Percentiles rank a stretch among this genome's conserved stretches.
Conservation (phyloP, 2,888 invertebrate species). For the Nemotelus nigrinus region DNA sequence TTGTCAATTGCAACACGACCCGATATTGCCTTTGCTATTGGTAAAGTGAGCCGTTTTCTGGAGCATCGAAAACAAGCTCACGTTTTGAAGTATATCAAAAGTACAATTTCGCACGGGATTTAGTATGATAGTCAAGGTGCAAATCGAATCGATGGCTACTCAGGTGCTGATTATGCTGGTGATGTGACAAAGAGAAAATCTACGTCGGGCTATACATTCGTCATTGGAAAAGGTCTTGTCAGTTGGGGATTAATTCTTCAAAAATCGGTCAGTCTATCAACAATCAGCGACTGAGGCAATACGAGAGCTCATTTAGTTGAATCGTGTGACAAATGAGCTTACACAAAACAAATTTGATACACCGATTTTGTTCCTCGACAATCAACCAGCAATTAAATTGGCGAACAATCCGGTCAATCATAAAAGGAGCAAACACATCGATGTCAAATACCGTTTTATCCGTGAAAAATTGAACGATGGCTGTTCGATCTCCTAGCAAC, state of each 20-base stretch:
- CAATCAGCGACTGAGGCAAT: slow-evolving; percentile 54
- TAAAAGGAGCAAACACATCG: slow-evolving; percentile 48
- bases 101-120: too few relatives aligned
- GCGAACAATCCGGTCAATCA: slow-evolving; percentile 48
- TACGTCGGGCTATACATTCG: slow-evolving; percentile 46
- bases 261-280: slow-evolving; percentile 51
- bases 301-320: slow-evolving; percentile 53
- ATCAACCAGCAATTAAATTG: slow-evolving; percentile 47
- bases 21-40: slow-evolving; percentile 44
- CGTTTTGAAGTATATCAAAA: too few relatives aligned
- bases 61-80: slow-evolving; percentile 32
- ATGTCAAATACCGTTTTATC: slow-evolving; percentile 44
- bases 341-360: slow-evolving; percentile 41
- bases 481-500: too few relatives aligned
- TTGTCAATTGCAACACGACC: slow-evolving; percentile 48
- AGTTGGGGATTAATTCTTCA: too few relatives aligned
- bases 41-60: slow-evolving; percentile 40
- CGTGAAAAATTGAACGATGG: slow-evolving; percentile 30
- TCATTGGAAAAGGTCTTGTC: neutral
- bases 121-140: too few relatives aligned
- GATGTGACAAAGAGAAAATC: slow-evolving; percentile 47
- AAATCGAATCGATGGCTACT: too few relatives aligned
- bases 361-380: slow-evolving; percentile 44
- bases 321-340: slow-evolving; percentile 44
- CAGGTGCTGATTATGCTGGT: slow-evolving; percentile 48